These are phyloP conservation scores for Eudemis profundana DNA, from an alignment of 2,888 invertebrate species.

Conservation along the genomic window DNA sequence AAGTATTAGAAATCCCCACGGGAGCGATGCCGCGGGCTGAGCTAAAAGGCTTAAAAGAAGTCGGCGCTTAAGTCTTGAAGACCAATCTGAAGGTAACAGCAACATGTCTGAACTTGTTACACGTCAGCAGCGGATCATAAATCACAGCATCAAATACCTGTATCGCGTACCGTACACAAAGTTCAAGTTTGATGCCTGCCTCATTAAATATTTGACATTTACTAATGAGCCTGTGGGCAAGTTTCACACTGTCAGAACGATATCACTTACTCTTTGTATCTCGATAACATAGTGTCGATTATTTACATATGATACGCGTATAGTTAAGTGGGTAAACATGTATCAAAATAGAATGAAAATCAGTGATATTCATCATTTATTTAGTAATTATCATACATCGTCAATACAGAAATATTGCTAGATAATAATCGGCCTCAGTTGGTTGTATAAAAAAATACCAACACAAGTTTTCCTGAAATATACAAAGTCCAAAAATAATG, in stretches of 20 bases:
- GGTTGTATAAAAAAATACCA: too few species aligned
- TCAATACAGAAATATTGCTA: too few species aligned
- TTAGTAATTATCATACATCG: too few species aligned
- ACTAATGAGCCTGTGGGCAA: constrained; percentile 38
- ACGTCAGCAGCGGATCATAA: constrained; percentile 46
- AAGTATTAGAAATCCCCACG: too few species aligned
- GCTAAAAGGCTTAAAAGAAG: neutral
- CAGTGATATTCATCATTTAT: too few species aligned
- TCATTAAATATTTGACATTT: constrained; percentile 46
- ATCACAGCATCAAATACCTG: constrained; percentile 44
- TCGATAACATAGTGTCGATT: constrained; percentile 27
- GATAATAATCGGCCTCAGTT: too few species aligned
- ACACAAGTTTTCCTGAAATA: too few species aligned
- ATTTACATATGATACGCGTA: constrained; percentile 23
- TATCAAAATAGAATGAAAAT: neutral
- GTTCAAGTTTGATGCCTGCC: constrained; percentile 47
- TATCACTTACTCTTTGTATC: constrained; percentile 30
- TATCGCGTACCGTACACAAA: constrained; percentile 45
- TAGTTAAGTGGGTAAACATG: neutral
- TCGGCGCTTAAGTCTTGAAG: neutral
- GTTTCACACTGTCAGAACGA: constrained; percentile 35
- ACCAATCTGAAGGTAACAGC: constrained; percentile 9
- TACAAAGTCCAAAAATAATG: too few species aligned
- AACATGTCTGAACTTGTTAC: constrained; percentile 20
- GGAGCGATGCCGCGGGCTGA: too few species aligned